Conservation (phyloP, 2,113 vertebrate genomes). For the Gracilinanus agilis region DNA sequence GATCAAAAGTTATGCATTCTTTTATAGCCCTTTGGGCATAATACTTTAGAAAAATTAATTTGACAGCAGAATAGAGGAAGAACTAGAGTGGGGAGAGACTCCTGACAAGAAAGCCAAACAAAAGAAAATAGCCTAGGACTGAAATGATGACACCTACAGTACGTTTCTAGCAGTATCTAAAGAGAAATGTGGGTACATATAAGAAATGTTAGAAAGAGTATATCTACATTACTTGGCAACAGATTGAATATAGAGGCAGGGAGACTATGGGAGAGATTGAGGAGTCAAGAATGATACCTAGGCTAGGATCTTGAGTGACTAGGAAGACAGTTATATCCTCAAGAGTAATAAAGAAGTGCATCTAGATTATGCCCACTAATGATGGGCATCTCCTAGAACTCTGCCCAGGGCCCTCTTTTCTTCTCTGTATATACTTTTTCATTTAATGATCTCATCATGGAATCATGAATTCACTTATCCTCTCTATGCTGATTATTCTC, state of each 20-base stretch:
- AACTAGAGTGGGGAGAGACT: neutral
- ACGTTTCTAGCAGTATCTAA: neutral
- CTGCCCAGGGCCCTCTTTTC: neutral
- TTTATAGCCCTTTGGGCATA: no score
- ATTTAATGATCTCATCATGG: neutral
- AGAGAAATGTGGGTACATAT: neutral
- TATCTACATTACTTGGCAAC: neutral
- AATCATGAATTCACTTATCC: neutral
- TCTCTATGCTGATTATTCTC: neutral
- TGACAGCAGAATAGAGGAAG: neutral
- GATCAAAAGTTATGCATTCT: no score
- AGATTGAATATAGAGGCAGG: neutral
- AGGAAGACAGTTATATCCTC: neutral
- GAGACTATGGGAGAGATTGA: neutral
- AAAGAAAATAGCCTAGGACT: neutral
- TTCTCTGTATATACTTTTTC: neutral
- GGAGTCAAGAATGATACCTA: neutral
- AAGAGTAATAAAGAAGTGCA: neutral
- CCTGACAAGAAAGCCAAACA: neutral
- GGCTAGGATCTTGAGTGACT: neutral
- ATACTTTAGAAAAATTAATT: neutral
- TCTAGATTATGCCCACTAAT: neutral
- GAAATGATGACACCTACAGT: neutral
- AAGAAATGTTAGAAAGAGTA: neutral
- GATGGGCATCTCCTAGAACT: neutral